These are phyloP conservation scores for Andrena chrysosceles DNA, from an alignment of 2,888 invertebrate genomes.

Conservation along the genomic window DNA sequence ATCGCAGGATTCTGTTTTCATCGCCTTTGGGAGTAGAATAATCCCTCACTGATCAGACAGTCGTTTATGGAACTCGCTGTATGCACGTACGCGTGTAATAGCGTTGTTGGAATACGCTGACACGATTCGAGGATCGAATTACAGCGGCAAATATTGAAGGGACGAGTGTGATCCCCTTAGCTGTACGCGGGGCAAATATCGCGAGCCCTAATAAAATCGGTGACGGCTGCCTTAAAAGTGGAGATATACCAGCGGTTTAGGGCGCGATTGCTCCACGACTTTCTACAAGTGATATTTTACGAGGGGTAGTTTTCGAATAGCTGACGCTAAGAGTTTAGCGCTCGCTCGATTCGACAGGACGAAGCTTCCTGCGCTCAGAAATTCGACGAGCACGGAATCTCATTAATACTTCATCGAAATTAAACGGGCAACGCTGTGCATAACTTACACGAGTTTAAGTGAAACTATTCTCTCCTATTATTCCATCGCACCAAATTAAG, in stretches of 20 bases:
- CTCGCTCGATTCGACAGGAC: neutral
- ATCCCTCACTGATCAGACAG: no score
- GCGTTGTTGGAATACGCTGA: slow-evolving; percentile 13
- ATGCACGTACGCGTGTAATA: no score
- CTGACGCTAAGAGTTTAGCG: slow-evolving; percentile 1
- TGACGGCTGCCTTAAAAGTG: slow-evolving; percentile 19
- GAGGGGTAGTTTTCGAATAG: neutral
- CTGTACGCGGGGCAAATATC: slow-evolving; percentile 13
- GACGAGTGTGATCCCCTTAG: neutral
- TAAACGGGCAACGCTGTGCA: no score
- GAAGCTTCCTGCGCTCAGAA: neutral
- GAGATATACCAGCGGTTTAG: neutral
- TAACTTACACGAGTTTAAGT: no score
- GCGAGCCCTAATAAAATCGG: slow-evolving; percentile 27
- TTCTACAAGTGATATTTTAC: slow-evolving; percentile 18
- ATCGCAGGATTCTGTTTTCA: no score
- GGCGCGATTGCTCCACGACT: neutral
- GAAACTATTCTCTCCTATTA: neutral
- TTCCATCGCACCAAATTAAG: neutral
- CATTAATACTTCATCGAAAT: neutral
- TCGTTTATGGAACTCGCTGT: no score
- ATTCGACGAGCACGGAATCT: neutral
- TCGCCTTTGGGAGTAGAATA: no score
- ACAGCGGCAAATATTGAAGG: neutral
- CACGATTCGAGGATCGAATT: neutral